phyloP scores from a whole-genome alignment of 1,140 invertebrate species.

The Nasonia longicornis region DNA sequence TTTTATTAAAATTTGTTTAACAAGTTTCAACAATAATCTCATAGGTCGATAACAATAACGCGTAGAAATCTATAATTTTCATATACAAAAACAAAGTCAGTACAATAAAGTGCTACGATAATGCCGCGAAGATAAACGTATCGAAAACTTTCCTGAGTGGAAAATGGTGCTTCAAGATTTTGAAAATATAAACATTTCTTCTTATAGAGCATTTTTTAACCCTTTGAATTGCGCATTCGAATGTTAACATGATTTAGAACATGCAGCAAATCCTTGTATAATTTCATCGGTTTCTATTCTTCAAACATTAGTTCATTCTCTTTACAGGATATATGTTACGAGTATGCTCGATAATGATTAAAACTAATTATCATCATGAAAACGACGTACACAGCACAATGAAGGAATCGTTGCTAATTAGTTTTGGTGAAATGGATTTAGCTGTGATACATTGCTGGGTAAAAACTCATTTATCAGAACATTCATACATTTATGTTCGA shows the following conservation, averaged over 20 bases:
- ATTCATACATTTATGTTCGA: too few species aligned
- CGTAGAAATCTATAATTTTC: conserved; percentile 40
- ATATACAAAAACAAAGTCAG: conserved; percentile 39
- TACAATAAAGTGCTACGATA: conserved; percentile 6
- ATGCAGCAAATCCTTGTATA: background rate
- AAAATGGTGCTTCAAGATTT: background rate
- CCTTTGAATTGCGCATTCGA: conserved; percentile 8
- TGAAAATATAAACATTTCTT: background rate
- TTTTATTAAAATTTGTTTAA: conserved; percentile 46
- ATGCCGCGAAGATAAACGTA: background rate
- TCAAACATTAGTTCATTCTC: background rate
- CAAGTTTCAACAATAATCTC: conserved; percentile 41
- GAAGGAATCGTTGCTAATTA: background rate
- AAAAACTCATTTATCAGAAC: too few species aligned
- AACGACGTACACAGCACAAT: too few species aligned
- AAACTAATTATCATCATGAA: background rate
- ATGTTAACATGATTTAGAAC: background rate
- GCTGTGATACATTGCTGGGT: background rate
- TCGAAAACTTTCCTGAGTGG: background rate
- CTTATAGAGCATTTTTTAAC: background rate
- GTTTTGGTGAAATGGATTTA: background rate
- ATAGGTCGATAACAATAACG: conserved; percentile 33
- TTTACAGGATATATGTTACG: background rate
- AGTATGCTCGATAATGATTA: background rate
- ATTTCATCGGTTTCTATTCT: background rate